Evolutionary conservation across 2,888 invertebrate genomes (phyloP), one percentile per base, ranked within the genome.

Genomic region (Nomada fabriciana): DNA sequence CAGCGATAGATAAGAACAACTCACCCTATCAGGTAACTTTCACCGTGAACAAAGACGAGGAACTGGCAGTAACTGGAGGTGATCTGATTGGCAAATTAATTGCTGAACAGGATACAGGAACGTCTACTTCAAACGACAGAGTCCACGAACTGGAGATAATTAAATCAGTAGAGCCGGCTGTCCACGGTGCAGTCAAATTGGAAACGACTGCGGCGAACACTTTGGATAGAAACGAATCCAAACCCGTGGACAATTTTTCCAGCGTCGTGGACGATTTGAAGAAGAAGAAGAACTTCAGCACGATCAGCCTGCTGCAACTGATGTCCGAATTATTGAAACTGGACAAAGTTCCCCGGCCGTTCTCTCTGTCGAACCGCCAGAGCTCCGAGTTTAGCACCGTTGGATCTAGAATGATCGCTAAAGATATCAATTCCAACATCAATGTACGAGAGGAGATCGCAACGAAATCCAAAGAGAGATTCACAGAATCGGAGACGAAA

Each of bases 21-120:
- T 86, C 91, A 2, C 91, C 92, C 0, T 88, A 88, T 20, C 86
- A 90, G 57, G 79, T 92, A 1, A 88, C 89, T 0, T n/a, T 92
- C n/a, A 78, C 86, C 0, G 73, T 91, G n/a, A 86, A 89, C 13
- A 83, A 73, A 10, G 73, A 86, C 11, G 76, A 74, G 72, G 61
- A 72, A 25, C 43, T 76, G n/a, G 20, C 63, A 1, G n/a, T 85
- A 0, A 68, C 11, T 0, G 63, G 43, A 10, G 73, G 57, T 0
- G 85, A 83, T 15, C 42, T 88, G 0, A 86, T 91, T 25, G 76
- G 82, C 36, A 86, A 86, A 72, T 68, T 91, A 4, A 86, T 91
- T 18, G 60, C 69, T 10, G 84, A 89, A 13, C 86, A 88, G 9
- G 61, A 10, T 0, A 84, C 83, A 20, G 47, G 55, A 15, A 36